Evolutionary conservation across 2,113 vertebrate species (phyloP), one percentile per base, ranked within the genome.

Genomic region (Scolopax mira): DNA sequence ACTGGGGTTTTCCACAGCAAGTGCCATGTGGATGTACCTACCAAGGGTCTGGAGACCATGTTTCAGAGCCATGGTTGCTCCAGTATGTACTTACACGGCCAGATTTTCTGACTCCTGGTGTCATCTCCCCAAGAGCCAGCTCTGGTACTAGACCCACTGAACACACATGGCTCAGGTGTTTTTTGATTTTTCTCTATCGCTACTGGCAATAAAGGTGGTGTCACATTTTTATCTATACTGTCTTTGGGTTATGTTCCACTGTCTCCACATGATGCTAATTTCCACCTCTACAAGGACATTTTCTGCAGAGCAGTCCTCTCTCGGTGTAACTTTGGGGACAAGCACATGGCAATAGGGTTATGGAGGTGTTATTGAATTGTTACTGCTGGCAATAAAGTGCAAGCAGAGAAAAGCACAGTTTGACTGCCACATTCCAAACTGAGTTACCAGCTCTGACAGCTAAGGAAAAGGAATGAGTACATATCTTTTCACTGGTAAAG

Each of bases 351-450:
- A 94, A 85, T 57, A 72, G 62, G 69, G 79, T 94, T 96, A 78
- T 78, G 42, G 61, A 90, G 80, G 79, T 81, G 92, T 93, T 86
- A 90, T 90, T 93, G 88, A 92, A 84, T 86, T 84, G 85, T 88
- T 96, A 93, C 86, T 95, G 83, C 79, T 92, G 88, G 79, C 57
- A 95, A 79, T 93, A 88, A 93, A 86, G 60, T 75, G 79, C 55
- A 84, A 94, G 83, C 62, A 84, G 77, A 90, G 88, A 74, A 93
- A 79, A 93, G 75, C 79, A 90, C 46, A 73, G 55, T 88, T 83
- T 67, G 89, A 89, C 79, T 85, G 85, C 62, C 61, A 15, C 18
- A 65, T 64, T 71, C 88, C 61, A 94, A 94, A 91, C 77, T 72
- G 81, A 93, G 91, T 94, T 94, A 95, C 73, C 78, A 85, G 78